Conservation (phyloP, 2,797 vertebrate species). For the Microchirus variegatus region DNA sequence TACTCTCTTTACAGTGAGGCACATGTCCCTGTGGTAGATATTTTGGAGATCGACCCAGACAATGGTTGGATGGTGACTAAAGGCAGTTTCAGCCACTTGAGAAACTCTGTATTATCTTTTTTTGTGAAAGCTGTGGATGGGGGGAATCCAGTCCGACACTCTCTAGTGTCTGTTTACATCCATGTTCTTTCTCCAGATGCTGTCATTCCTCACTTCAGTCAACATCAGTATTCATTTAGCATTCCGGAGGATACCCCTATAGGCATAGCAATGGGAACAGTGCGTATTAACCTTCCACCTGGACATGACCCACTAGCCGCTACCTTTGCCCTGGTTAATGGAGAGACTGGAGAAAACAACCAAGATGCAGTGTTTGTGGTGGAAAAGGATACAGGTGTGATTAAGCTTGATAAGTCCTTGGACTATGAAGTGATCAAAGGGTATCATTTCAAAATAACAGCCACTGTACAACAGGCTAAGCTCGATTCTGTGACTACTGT, state of each 20-base stretch:
- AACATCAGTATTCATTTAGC: conserved; percentile 90
- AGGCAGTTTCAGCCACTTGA: conserved; percentile 90
- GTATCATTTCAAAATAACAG: conserved; percentile 91
- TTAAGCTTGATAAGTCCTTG: conserved; percentile 93
- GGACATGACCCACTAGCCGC: conserved; percentile 70
- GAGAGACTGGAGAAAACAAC: conserved; percentile 90
- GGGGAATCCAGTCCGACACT: conserved; percentile 90
- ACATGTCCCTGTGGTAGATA: conserved; percentile 88
- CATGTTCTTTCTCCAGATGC: conserved; percentile 91
- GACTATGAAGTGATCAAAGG: conserved; percentile 86
- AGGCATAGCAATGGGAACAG: conserved; percentile 87
- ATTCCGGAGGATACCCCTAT: conserved; percentile 89
- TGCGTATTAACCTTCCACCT: conserved; percentile 78
- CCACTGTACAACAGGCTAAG: conserved; percentile 85
- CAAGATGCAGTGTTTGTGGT: conserved; percentile 88
- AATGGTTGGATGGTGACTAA: conserved; percentile 99
- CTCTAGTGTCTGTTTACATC: conserved; percentile 94
- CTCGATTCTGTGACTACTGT: conserved; percentile 88
- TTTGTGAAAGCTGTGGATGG: conserved; percentile 96
- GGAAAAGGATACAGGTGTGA: conserved; percentile 88
- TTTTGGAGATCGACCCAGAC: conserved; percentile 97
- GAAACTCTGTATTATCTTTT: conserved; percentile 92
- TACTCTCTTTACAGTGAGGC: conserved; percentile 97
- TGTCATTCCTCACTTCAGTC: conserved; percentile 88
- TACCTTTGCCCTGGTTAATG: conserved; percentile 86